These are phyloP conservation scores for Macaria liturata DNA, from an alignment of 2,888 invertebrate genomes.

Conservation along the genomic window DNA sequence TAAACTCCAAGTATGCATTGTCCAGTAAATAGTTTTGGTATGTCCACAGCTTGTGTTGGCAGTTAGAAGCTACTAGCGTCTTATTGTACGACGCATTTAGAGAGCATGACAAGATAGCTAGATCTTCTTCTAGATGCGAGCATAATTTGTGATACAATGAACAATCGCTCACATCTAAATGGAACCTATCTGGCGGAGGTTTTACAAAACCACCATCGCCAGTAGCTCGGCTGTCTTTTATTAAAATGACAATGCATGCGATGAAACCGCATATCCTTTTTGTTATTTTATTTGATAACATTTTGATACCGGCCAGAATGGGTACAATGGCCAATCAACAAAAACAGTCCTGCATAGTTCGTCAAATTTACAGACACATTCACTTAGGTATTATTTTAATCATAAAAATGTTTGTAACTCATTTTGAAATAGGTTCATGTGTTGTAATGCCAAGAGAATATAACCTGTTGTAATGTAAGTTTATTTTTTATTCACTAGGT, in stretches of 20 bases:
- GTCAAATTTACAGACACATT: neutral
- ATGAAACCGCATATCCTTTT: constrained; percentile 46
- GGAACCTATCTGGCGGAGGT: constrained; percentile 54
- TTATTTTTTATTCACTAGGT: too few species aligned
- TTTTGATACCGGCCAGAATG: constrained; percentile 52
- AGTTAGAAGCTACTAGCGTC: constrained; percentile 58
- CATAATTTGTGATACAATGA: constrained; percentile 68
- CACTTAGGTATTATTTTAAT: neutral
- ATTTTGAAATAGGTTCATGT: too few species aligned
- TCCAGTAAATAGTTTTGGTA: constrained; percentile 66
- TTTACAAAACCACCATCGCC: constrained; percentile 48
- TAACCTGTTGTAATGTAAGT: too few species aligned
- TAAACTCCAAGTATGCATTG: constrained; percentile 59
- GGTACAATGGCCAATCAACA: constrained; percentile 19
- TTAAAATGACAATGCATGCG: constrained; percentile 41
- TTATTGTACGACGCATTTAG: constrained; percentile 67
- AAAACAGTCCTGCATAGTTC: constrained; percentile 19
- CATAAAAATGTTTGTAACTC: too few species aligned
- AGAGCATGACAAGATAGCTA: constrained; percentile 67
- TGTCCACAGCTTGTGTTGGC: constrained; percentile 74
- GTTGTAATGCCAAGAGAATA: too few species aligned
- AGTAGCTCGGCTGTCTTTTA: constrained; percentile 50
- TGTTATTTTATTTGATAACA: constrained; percentile 53
- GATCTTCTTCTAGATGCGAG: constrained; percentile 67
- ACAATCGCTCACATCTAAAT: constrained; percentile 64